Evolutionary conservation across 1,140 invertebrate species (phyloP).

Genomic region (Berghia stephanieae): DNA sequence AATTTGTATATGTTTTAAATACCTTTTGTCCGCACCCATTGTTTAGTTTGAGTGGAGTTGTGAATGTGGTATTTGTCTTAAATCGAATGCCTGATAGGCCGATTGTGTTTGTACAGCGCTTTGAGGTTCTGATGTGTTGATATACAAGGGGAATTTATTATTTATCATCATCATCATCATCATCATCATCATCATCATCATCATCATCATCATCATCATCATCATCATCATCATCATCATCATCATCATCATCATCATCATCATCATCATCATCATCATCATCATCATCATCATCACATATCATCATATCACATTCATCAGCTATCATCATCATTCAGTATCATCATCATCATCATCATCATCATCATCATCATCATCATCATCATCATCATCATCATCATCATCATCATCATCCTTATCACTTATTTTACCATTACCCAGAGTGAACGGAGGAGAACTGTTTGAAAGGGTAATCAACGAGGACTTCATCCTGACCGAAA

Average conservation of each 20-base stretch:
- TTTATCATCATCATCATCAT: background rate
- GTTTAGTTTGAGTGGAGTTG: no score
- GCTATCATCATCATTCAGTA: background rate
- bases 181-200: background rate
- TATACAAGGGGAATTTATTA: no score
- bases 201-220: slow-evolving; percentile 9
- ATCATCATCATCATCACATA: no score
- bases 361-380: slow-evolving; percentile 37
- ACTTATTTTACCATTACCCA: slow-evolving; percentile 69
- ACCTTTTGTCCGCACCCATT: no score
- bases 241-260: slow-evolving; percentile 17
- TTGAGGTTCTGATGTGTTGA: no score
- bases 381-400: slow-evolving; percentile 32
- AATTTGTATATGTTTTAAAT: no score
- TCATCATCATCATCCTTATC: background rate
- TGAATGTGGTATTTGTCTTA: no score
- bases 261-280: slow-evolving; percentile 19
- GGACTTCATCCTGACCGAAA: slow-evolving; percentile 95
- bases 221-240: slow-evolving; percentile 19
- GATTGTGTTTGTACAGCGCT: no score
- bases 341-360: slow-evolving; percentile 27
- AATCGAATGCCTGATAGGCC: no score
- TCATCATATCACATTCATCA: slow-evolving; percentile 15
- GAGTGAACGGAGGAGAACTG: slow-evolving; percentile 95
- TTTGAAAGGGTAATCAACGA: slow-evolving; percentile 98